phyloP scores from a whole-genome alignment of 2,797 vertebrate species.

The Neopelma chrysocephalum region DNA sequence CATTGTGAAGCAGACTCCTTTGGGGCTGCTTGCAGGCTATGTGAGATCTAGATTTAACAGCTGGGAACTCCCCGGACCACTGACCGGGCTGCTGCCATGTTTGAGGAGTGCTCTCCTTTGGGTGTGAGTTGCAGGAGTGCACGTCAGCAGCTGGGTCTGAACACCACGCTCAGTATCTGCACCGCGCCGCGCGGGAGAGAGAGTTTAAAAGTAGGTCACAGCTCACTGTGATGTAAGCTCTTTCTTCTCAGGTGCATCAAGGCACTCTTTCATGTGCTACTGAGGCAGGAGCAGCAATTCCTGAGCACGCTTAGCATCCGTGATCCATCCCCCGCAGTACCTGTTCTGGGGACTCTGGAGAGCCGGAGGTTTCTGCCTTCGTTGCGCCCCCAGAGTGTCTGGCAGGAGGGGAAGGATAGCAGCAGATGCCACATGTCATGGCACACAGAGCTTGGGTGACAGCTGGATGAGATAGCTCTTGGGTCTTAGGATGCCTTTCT shows the following conservation, averaged over 20 bases:
- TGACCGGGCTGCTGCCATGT: neutral
- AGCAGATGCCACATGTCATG: neutral
- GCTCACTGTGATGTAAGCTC: neutral
- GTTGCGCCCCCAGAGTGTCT: rapidly evolving
- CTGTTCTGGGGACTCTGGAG: neutral
- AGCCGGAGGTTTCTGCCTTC: neutral
- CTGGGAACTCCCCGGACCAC: neutral
- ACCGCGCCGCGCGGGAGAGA: rapidly evolving
- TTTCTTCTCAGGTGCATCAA: neutral
- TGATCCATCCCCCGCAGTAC: rapidly evolving
- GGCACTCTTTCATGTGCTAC: neutral
- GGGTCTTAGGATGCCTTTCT: neutral
- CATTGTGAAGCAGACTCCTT: neutral
- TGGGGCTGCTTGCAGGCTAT: neutral
- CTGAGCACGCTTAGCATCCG: rapidly evolving
- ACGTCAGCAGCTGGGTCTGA: neutral
- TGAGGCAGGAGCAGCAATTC: neutral
- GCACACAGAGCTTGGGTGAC: neutral
- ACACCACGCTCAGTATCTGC: neutral
- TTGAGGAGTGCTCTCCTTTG: neutral
- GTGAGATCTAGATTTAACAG: neutral
- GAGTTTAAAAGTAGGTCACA: neutral
- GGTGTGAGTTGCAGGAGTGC: neutral
- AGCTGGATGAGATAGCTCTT: neutral
- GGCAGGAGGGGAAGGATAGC: neutral